These are phyloP conservation scores for Eulimnadia texana DNA, from an alignment of 1,140 invertebrate genomes.

Conservation along the genomic window DNA sequence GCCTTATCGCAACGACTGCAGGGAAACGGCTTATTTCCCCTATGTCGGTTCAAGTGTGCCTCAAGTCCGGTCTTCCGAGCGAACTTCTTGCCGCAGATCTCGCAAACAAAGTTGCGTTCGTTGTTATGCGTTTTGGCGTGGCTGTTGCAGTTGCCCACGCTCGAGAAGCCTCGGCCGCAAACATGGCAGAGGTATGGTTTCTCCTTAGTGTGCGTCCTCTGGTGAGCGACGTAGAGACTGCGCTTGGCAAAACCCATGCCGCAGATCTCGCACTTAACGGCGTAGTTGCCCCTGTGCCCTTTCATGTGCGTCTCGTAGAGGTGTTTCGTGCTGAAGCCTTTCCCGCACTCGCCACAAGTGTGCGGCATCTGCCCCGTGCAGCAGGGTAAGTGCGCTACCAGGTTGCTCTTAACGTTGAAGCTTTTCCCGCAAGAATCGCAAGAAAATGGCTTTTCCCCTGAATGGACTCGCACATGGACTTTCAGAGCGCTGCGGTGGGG, in stretches of 20 bases:
- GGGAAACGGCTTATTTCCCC: constrained; percentile 79
- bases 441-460: constrained; percentile 13
- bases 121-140: constrained; percentile 13
- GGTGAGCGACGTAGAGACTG: constrained; percentile 10
- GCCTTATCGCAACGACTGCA: constrained; percentile 89
- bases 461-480: constrained; percentile 11
- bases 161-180: constrained; percentile 11
- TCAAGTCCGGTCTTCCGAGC: constrained; percentile 5
- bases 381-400: background rate
- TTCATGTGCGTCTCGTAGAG: constrained; percentile 12
- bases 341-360: constrained; percentile 5
- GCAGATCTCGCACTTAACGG: constrained; percentile 7
- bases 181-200: constrained; percentile 12
- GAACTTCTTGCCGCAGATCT: constrained; percentile 13
- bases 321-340: constrained; percentile 1
- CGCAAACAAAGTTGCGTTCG: constrained; percentile 11
- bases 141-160: constrained; percentile 11
- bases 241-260: constrained; percentile 11
- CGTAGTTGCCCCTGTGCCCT: constrained; percentile 11
- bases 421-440: constrained; percentile 9
- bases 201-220: constrained; percentile 15
- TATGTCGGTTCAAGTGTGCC: constrained; percentile 10
- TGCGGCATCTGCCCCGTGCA: constrained; percentile 8
- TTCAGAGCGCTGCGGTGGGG: background rate
- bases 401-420: constrained; percentile 12